Percentiles rank a stretch among this genome's conserved stretches.
Evolutionary conservation across 2,113 vertebrate genomes (phyloP).

Genomic region (Sander lucioperca): DNA sequence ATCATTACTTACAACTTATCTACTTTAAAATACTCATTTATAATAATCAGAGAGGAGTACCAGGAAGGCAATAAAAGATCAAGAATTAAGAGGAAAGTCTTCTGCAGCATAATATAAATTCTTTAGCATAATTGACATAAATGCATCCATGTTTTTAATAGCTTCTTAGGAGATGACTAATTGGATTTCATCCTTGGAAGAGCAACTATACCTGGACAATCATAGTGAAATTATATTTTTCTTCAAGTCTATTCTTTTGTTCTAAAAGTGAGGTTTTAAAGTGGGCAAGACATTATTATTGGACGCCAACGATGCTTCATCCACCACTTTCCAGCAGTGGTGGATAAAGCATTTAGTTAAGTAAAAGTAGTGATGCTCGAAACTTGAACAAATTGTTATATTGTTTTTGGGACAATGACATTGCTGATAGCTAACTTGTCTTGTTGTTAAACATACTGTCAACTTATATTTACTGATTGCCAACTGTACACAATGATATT

Average conservation of each 20-base stretch:
- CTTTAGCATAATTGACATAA: not conserved
- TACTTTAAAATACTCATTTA: not conserved
- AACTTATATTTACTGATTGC: too few species aligned
- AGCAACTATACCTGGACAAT: conserved; percentile 1
- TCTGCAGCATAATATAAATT: conserved; percentile 8
- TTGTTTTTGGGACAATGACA: too few species aligned
- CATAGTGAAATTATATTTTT: not conserved
- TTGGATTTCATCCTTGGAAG: conserved; percentile 14
- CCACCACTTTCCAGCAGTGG: not conserved
- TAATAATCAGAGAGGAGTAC: not conserved
- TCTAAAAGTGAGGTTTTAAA: conserved; percentile 1
- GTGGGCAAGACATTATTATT: not conserved
- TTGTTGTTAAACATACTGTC: too few species aligned
- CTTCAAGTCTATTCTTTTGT: not conserved
- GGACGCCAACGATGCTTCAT: too few species aligned
- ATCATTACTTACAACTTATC: conserved; percentile 14
- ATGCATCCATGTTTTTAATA: not conserved
- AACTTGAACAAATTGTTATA: too few species aligned
- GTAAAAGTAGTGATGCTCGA: too few species aligned
- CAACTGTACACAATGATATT: too few species aligned
- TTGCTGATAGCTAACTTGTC: too few species aligned
- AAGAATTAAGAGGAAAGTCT: not conserved
- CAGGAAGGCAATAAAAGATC: not conserved
- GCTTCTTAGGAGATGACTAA: conserved; percentile 17
- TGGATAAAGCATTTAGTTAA: not conserved